Base-by-base conservation (phyloP, 2,888 invertebrate species). In the Nemotelus nigrinus region DNA sequence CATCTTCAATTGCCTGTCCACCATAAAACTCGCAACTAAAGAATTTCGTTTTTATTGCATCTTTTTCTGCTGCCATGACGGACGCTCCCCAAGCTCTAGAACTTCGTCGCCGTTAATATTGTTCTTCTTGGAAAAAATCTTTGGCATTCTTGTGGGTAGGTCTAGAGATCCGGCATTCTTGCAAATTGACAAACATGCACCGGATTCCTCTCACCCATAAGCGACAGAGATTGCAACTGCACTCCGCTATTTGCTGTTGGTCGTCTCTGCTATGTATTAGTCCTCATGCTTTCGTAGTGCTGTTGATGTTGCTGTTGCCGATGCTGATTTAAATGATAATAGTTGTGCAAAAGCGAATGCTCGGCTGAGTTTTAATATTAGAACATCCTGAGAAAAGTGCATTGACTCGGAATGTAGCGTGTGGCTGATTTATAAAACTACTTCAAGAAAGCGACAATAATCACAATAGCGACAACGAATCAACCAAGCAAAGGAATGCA, bases 321-420 rank as follows among this genome's bases (percentile, higher is more conserved):
- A 25, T 25, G 25, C 25, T 25, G 10, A 57, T 57, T 57, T n/a
- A 57, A 3, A 57, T 8, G 57, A 57, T 57, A 25, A 10, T 10
- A 50, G 50, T 25, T 10, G 50, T 57, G 57, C 57, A 57, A 4
- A 10, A 10, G 10, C 50, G 10, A 4, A 57, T 57, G 57, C 57
- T 8, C 5, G 57, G 57, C 25, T n/a, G 25, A 57, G 57, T 57
- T 57, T 57, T 57, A 57, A 57, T 57, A 57, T 57, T 57, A 57
- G 57, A 57, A 57, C 25, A 25, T 25, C 25, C 25, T 25, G 25
- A n/a, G 57, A 57, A 10, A 57, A 57, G 57, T 57, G 10, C 57
- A 57, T 57, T 57, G 57, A 57, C 57, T 57, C 57, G 10, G 57
- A n/a, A 57, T 57, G 57, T 10, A 25, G 10, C 25, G 57, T 3